Base-by-base conservation (phyloP, 2,888 invertebrate species). In the Lasiommata megera region DNA sequence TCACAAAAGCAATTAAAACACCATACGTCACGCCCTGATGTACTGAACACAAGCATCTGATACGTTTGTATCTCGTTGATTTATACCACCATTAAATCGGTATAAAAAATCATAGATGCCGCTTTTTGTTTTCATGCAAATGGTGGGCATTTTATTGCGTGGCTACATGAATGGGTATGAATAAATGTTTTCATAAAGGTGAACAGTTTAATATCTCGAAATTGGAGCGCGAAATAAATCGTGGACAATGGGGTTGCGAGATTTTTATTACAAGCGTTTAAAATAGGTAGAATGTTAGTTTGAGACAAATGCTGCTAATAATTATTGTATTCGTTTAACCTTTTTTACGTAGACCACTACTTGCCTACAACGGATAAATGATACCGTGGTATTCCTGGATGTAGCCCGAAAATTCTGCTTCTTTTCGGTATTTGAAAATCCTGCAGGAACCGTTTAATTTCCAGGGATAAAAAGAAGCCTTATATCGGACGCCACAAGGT, bases 41-140 rank as follows among this genome's bases (percentile, higher is more conserved):
- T 57, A 57, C 60, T 54, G 61, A 64, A 67, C 60, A 61, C 63
- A 64, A 66, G 62, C 70, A 76, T 74, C 74, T 70, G 76, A 77
- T 80, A 79, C 72, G 74, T 64, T 71, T 81, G 77, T 80, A 81
- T 77, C 71, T 62, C 62, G 51, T 67, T 79, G 82, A 84, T 85
- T 85, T 84, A 84, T 81, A 69, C 68, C 66, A 68, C 73, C 75
- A 84, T 82, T 82, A 82, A 78, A 77, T 69, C 70, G 71, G 62
- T 67, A 72, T 77, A 77, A 84, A 79, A 60, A 82, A 80, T 80
- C 77, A 80, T 74, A 78, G 76, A 73, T 73, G 66, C 65, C 62
- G 43, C 70, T 74, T 73, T 69, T 66, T 68, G 68, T 79, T 76
- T 76, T 72, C 72, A 79, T 76, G 76, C 72, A 77, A 78, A 80